A percentile compares a stretch with the other conserved stretches of the same genome.
These are phyloP conservation scores for Teinopalpus imperialis DNA, from an alignment of 2,888 invertebrate species.

Conservation along the genomic window DNA sequence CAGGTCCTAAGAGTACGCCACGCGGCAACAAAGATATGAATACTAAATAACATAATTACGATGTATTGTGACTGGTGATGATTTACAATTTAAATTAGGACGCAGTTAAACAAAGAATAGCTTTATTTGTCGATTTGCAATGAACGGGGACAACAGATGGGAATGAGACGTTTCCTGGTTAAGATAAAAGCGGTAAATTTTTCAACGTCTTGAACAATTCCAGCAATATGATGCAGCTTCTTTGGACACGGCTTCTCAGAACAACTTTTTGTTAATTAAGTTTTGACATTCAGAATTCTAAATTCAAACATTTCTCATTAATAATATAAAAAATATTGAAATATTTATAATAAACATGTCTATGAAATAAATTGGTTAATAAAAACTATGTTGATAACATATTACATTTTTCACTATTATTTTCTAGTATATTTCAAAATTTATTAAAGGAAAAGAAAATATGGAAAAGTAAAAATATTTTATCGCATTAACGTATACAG, in stretches of 20 bases:
- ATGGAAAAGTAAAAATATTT: too few relatives aligned
- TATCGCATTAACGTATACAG: too few relatives aligned
- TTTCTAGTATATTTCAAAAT: too few relatives aligned
- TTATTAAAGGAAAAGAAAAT: too few relatives aligned
- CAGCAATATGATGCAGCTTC: constrained; percentile 38
- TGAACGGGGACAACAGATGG: constrained; percentile 40
- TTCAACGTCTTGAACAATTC: constrained; percentile 44
- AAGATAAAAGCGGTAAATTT: constrained; percentile 59
- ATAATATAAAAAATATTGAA: not conserved
- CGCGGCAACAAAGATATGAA: too few relatives aligned
- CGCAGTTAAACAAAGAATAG: constrained; percentile 43
- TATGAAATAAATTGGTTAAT: too few relatives aligned
- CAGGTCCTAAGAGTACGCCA: too few relatives aligned
- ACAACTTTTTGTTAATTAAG: constrained; percentile 7
- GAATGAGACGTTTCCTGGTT: constrained; percentile 60
- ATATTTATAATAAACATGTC: too few relatives aligned
- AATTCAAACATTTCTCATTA: not conserved
- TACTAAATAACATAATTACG: not conserved
- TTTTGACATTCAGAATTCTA: not conserved
- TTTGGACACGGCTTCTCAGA: constrained; percentile 17
- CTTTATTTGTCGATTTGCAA: constrained; percentile 38
- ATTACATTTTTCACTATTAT: too few relatives aligned
- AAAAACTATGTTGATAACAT: too few relatives aligned
- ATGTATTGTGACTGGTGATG: constrained; percentile 22
- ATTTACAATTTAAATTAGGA: constrained; percentile 43